Percentiles rank a stretch among this genome's conserved stretches.
phyloP scores from a whole-genome alignment of 2,113 vertebrate species.

The Zosterops japonicus region DNA sequence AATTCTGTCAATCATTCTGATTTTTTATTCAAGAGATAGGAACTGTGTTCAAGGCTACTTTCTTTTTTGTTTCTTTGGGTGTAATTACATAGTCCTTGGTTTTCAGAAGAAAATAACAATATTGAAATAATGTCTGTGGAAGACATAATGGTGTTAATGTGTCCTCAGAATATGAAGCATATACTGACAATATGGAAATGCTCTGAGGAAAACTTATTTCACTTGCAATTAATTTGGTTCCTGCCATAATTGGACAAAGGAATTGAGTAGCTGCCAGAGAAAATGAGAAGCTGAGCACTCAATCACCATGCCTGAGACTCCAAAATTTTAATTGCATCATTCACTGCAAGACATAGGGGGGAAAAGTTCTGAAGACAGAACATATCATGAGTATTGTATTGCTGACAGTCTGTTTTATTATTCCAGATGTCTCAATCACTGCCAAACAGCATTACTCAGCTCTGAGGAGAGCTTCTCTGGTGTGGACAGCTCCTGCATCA shows the following conservation, averaged over 20 bases:
- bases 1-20: background rate
- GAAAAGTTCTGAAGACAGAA: background rate
- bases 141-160: background rate
- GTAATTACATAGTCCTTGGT: background rate
- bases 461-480: background rate
- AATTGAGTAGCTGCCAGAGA: constrained; percentile 47
- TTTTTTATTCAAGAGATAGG: background rate
- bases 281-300: constrained; percentile 46
- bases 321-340: constrained; percentile 50
- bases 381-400: constrained; percentile 3
- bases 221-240: constrained; percentile 18
- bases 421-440: constrained; percentile 33
- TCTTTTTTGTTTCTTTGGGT: background rate
- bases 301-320: constrained; percentile 22
- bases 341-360: background rate
- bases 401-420: constrained; percentile 18
- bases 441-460: background rate
- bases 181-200: constrained; percentile 14
- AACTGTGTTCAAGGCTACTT: background rate
- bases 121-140: background rate
- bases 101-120: background rate
- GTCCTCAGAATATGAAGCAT: background rate
- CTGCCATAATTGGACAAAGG: constrained; percentile 36
- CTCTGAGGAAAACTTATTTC: constrained; percentile 4
- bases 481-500: background rate